Evolutionary conservation across 2,113 vertebrate genomes (phyloP).

Genomic region (Benitochromis conjunctus): DNA sequence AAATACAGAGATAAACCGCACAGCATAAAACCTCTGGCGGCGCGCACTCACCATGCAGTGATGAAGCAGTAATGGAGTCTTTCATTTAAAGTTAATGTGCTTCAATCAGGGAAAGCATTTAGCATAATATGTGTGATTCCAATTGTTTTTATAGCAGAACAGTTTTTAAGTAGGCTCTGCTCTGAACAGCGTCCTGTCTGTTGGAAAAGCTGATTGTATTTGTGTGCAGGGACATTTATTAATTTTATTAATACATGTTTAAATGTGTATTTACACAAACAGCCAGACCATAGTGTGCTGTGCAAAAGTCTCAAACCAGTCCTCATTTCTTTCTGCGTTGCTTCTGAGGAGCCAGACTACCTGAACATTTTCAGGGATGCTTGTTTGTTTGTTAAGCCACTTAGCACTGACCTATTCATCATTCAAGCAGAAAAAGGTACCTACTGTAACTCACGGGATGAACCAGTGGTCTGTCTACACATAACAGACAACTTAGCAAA

Average conservation of each 20-base stretch:
- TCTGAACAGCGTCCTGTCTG: neutral
- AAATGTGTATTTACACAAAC: neutral
- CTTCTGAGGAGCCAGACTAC: neutral
- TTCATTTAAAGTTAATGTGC: neutral
- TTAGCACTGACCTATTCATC: neutral
- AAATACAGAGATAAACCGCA: neutral
- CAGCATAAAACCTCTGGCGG: neutral
- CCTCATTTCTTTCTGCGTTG: neutral
- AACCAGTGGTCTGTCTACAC: neutral
- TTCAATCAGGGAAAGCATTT: neutral
- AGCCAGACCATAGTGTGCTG: neutral
- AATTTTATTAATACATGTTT: neutral
- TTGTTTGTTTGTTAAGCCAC: neutral
- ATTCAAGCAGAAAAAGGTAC: neutral
- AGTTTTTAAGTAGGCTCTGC: neutral
- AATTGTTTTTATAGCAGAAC: neutral
- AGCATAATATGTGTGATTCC: neutral
- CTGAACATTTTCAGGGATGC: neutral
- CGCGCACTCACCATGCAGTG: neutral
- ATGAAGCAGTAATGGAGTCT: neutral
- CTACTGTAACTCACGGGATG: neutral
- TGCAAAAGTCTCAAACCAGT: neutral
- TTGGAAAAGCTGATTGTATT: neutral
- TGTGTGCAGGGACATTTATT: neutral
- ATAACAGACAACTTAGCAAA: neutral